Percentiles rank a stretch among this genome's conserved stretches.
phyloP scores from a whole-genome alignment of 2,888 invertebrate species.

The Hermaeophaga mercurialis region DNA sequence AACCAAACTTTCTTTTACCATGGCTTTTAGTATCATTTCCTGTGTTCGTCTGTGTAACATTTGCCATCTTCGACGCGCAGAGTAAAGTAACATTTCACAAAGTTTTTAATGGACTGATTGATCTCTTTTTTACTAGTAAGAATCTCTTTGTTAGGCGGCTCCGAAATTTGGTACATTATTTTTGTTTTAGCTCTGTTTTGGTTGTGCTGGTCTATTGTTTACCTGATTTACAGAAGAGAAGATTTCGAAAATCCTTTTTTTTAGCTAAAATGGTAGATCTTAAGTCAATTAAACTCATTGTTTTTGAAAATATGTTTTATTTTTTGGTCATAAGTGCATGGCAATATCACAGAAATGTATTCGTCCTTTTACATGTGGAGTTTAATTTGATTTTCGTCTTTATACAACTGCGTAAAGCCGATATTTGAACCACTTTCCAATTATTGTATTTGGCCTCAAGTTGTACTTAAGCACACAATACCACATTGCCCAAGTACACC shows the following conservation, averaged over 20 bases:
- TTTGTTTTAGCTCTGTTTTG: slow-evolving; percentile 17
- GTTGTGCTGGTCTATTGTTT: slow-evolving; percentile 16
- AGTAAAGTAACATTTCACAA: slow-evolving; percentile 5
- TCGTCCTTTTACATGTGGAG: background rate
- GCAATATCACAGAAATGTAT: background rate
- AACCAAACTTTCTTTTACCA: slow-evolving; percentile 7
- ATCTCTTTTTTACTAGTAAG: slow-evolving; percentile 10
- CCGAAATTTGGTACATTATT: too few species aligned
- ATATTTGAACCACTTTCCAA: background rate
- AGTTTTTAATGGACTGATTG: background rate
- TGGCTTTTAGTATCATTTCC: slow-evolving; percentile 12
- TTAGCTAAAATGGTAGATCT: background rate
- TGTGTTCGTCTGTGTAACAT: slow-evolving; percentile 13
- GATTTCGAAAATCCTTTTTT: background rate
- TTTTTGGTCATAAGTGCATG: too few species aligned
- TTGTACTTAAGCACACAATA: too few species aligned
- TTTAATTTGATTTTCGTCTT: background rate
- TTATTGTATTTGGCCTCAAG: background rate
- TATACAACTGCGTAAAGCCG: background rate
- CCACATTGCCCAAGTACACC: too few species aligned
- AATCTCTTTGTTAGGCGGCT: background rate
- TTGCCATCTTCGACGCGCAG: slow-evolving; percentile 7
- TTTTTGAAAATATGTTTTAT: background rate
- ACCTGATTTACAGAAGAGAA: slow-evolving; percentile 6
- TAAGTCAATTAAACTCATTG: background rate